Conservation (phyloP, 1,140 invertebrate species). For the Coptotermes formosanus region DNA sequence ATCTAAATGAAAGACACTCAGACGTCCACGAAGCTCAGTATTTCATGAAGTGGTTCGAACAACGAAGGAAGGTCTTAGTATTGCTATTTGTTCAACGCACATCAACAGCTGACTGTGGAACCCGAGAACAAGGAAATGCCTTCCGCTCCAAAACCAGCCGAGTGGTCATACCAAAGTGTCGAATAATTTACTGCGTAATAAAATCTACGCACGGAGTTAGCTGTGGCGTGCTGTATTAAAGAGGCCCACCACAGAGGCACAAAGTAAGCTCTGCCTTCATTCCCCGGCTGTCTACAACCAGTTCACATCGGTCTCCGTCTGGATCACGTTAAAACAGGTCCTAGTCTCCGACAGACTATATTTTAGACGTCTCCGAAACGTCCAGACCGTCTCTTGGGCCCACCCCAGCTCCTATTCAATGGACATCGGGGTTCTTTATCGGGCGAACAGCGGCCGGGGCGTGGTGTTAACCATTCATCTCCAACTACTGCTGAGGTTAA, state of each 20-base stretch:
- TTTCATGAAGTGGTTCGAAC: background rate
- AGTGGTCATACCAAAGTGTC: background rate
- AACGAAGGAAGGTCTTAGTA: background rate
- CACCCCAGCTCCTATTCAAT: too few relatives aligned
- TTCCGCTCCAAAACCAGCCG: background rate
- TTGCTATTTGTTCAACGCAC: background rate
- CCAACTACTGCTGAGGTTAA: too few relatives aligned
- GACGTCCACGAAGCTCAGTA: background rate
- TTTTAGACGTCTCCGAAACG: too few relatives aligned
- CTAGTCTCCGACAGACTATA: too few relatives aligned
- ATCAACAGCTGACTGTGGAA: background rate
- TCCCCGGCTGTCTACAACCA: too few relatives aligned
- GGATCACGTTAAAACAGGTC: too few relatives aligned
- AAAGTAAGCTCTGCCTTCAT: too few relatives aligned
- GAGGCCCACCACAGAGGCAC: background rate
- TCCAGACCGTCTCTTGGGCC: too few relatives aligned
- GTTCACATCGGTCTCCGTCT: too few relatives aligned
- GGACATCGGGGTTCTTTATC: too few relatives aligned
- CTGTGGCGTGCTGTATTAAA: background rate
- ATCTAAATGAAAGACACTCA: background rate
- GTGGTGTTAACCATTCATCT: too few relatives aligned
- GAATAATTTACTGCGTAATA: background rate
- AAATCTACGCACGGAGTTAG: background rate
- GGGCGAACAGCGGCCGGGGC: too few relatives aligned
- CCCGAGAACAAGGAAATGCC: background rate